A percentile compares a stretch with the other conserved stretches of the same genome.
Evolutionary conservation across 2,888 invertebrate species (phyloP).

Genomic region (Zygothrica quintamaculata): DNA sequence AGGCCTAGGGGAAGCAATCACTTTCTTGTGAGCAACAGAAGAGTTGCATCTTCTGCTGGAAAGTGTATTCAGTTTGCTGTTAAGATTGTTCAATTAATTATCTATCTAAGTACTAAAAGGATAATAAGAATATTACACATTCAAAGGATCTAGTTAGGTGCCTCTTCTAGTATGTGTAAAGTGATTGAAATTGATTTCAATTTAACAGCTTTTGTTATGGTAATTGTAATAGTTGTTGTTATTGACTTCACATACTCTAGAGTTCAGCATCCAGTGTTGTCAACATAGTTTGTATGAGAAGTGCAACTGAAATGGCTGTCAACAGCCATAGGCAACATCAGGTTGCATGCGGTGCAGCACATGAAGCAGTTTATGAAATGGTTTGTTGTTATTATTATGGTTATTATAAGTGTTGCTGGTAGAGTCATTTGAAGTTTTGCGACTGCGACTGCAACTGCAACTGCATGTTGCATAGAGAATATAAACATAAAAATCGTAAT

Average conservation of each 20-base stretch:
- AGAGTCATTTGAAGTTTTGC: conserved; percentile 69
- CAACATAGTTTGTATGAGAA: no score
- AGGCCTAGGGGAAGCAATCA: no score
- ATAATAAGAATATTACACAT: no score
- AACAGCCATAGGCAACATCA: no score
- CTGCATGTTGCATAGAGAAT: conserved; percentile 67
- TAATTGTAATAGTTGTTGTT: conserved; percentile 60
- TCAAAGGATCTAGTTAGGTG: no score
- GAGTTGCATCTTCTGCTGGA: no score
- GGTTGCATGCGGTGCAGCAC: conserved; percentile 55
- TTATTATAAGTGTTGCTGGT: conserved; percentile 71
- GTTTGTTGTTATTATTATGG: conserved; percentile 79
- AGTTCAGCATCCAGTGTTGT: no score
- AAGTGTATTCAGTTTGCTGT: no score
- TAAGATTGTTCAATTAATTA: no score
- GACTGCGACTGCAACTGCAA: conserved; percentile 26
- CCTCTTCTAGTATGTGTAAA: conserved; percentile 1
- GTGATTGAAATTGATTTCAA: conserved; percentile 9
- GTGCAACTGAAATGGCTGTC: no score
- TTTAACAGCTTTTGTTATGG: conserved; percentile 28
- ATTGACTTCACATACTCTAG: conserved; percentile 53
- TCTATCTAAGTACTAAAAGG: no score
- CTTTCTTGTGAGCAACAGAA: no score
- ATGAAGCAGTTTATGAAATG: conserved; percentile 71
- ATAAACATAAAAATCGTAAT: conserved; percentile 70